These are phyloP conservation scores for Prosopocoilus inquinatus DNA, from an alignment of 2,888 invertebrate genomes.

Conservation along the genomic window DNA sequence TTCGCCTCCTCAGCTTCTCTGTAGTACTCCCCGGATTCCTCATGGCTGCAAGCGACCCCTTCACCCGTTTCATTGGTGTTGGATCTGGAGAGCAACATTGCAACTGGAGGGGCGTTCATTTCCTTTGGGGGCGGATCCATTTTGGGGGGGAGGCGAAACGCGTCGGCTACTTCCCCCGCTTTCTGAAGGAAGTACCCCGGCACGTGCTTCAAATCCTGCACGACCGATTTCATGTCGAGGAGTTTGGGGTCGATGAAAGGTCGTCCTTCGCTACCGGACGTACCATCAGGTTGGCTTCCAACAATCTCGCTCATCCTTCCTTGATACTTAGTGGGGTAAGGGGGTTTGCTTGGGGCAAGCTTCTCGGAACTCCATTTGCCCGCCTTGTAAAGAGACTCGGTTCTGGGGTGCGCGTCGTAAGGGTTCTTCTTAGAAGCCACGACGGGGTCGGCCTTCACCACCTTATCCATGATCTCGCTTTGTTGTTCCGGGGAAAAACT, in stretches of 20 bases:
- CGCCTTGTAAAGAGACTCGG: slow-evolving; percentile 2
- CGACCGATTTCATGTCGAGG: slow-evolving; percentile 4
- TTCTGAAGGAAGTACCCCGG: not conserved
- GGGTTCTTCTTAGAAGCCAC: not conserved
- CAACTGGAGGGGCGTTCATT: not conserved
- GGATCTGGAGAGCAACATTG: not conserved
- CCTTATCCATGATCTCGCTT: slow-evolving; percentile 6
- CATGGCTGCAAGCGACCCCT: not conserved
- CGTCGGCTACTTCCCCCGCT: not conserved
- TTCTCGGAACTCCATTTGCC: slow-evolving; percentile 11
- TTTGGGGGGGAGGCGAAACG: not conserved
- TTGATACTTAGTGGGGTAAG: slow-evolving; percentile 3
- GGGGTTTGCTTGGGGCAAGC: slow-evolving; percentile 3
- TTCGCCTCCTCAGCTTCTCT: not conserved
- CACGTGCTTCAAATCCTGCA: not conserved
- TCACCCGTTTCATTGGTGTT: slow-evolving; percentile 1
- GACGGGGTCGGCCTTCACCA: not conserved
- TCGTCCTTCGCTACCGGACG: not conserved
- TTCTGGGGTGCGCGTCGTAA: slow-evolving; percentile 10
- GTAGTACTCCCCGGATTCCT: not conserved
- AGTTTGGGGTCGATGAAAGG: slow-evolving; percentile 9
- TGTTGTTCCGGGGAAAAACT: slow-evolving; percentile 7
- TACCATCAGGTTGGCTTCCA: not conserved
- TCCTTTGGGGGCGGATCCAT: not conserved
- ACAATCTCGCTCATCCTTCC: not conserved